These are phyloP conservation scores for Charaxes varanes DNA, from an alignment of 1,140 invertebrate species.

Conservation along the genomic window DNA sequence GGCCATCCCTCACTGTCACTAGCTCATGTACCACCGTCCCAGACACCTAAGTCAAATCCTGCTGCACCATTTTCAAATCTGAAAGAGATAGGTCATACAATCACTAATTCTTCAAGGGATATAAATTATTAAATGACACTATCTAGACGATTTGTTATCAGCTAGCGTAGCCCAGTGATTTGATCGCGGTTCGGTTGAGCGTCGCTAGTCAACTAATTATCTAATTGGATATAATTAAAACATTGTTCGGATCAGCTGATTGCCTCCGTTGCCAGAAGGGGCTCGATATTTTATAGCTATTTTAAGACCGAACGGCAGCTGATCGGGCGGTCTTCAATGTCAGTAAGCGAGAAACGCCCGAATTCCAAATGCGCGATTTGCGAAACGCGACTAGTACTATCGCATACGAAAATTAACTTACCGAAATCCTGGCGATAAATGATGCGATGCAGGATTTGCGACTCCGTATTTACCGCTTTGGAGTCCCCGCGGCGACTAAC, in stretches of 20 bases:
- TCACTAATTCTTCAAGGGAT: conserved; percentile 37
- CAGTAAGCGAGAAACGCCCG: conserved; percentile 45
- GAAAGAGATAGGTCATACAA: conserved; percentile 42
- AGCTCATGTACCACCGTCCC: conserved; percentile 30
- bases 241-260: conserved; percentile 64
- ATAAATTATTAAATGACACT: conserved; percentile 28
- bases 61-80: conserved; percentile 74
- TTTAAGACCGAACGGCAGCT: conserved; percentile 66
- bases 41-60: conserved; percentile 71
- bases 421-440: conserved; percentile 68
- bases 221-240: conserved; percentile 67
- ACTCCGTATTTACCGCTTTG: conserved; percentile 71
- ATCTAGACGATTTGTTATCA: conserved; percentile 41
- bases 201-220: conserved; percentile 41
- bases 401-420: conserved; percentile 38
- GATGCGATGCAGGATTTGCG: conserved; percentile 60
- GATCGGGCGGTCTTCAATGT: conserved; percentile 64
- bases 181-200: conserved; percentile 26
- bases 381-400: conserved; percentile 8
- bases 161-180: conserved; percentile 31
- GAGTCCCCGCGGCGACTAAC: conserved; percentile 66
- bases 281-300: conserved; percentile 68
- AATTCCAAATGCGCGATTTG: conserved; percentile 24
- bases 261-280: conserved; percentile 57
- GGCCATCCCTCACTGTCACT: conserved; percentile 44